Evolutionary conservation across 2,797 vertebrate species (phyloP), one percentile per base, ranked within the genome.

Genomic region (Odontamblyopus lacepedii): DNA sequence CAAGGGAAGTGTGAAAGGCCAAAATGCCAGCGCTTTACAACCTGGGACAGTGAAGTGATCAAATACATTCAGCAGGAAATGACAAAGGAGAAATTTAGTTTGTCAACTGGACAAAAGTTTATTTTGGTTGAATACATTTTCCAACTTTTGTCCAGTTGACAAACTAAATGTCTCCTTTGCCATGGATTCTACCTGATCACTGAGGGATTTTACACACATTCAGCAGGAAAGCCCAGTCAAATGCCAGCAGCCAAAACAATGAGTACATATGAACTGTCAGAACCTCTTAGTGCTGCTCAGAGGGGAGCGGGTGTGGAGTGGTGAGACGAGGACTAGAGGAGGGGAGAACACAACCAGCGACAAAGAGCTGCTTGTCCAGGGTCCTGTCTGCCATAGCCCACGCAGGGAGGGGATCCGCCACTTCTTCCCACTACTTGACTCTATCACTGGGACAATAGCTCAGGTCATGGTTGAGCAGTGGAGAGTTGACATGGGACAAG

Each of bases 341-440:
- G 82, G 76, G 87, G 77, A 83, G 81, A 85, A 92, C 85, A 85
- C 71, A 88, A 78, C 75, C 48, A 29, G 85, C 83, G 87, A 94
- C 94, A 94, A 94, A 93, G 92, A 85, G 74, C 27, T 70, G 82
- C 89, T 93, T 94, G 92, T 94, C 83, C 75, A 5, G 72, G 78
- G 81, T 81, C 86, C 85, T 83, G 81, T 89, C 88, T 82, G 84
- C 90, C 83, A 66, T 63, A 70, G 80, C 76, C 76, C 72, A 82
- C 44, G 26, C 78, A 64, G 79, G 79, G 61, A 74, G 78, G 83
- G 81, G 81, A 74, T 76, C 83, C 88, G 85, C 87, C 85, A 87
- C 90, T 91, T 84, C 87, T 91, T 90, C 88, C 80, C 79, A 80
- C 89, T 92, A 93, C 93, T 94, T 92, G 91, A 94, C 90, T 92